These are phyloP conservation scores for Nymphalis c-album DNA, from an alignment of 2,888 invertebrate genomes.

Conservation along the genomic window DNA sequence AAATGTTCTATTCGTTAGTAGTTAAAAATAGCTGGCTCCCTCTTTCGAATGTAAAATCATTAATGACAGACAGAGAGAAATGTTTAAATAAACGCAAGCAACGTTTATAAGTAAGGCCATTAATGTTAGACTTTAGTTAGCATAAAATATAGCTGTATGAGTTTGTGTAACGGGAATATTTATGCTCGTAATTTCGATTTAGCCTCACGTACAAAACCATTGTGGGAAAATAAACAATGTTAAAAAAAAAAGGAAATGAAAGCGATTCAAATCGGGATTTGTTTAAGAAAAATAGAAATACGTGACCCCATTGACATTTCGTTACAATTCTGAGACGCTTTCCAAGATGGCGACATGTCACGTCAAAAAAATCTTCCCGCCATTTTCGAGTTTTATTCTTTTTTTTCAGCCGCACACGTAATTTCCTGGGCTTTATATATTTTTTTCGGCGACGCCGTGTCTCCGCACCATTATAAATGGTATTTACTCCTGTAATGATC, in stretches of 20 bases:
- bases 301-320: slow-evolving; percentile 68
- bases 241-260: slow-evolving; percentile 37
- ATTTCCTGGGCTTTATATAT: slow-evolving; percentile 67
- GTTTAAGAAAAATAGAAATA: slow-evolving; percentile 62
- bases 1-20: too few species aligned
- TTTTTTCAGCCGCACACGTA: slow-evolving; percentile 64
- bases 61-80: too few species aligned
- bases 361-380: slow-evolving; percentile 55
- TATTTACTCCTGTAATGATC: slow-evolving; percentile 69
- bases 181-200: slow-evolving; percentile 12
- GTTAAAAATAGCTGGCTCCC: too few species aligned
- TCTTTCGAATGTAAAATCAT: too few species aligned
- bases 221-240: slow-evolving; percentile 38
- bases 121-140: too few species aligned
- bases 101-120: too few species aligned
- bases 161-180: not conserved
- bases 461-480: slow-evolving; percentile 58
- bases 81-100: too few species aligned
- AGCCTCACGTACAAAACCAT: slow-evolving; percentile 28
- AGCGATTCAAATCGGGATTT: slow-evolving; percentile 51
- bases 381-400: slow-evolving; percentile 46
- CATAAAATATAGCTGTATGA: too few species aligned
- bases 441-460: slow-evolving; percentile 44
- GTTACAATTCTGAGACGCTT: slow-evolving; percentile 54
- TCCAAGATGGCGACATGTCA: slow-evolving; percentile 65